Evolutionary conservation across 2,113 vertebrate genomes (phyloP), one percentile per base, ranked within the genome.

Genomic region (Bubo bubo): DNA sequence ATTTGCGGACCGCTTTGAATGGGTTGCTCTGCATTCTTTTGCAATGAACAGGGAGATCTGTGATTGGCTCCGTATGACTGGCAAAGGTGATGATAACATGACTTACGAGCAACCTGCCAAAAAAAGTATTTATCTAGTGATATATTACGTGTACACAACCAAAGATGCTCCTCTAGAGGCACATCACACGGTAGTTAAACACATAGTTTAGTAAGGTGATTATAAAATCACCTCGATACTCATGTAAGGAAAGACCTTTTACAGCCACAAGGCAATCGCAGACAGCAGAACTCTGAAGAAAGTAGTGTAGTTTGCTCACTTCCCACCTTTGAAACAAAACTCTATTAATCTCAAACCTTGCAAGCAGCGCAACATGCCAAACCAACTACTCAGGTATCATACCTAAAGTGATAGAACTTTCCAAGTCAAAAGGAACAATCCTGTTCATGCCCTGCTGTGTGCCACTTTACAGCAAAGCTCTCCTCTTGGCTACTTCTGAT

Each of bases 61-160:
- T 87, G 85, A 96, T 95, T 92, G 77, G 91, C 95, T 98, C 92
- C 94, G 95, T 93, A 95, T 82, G 95, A 96, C 62, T 32, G 30
- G 64, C 94, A 94, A 96, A 94, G 90, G 96, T 90, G 97, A 95
- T 41, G 86, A 98, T 79, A 96, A 82, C n/a, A 67, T 96, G 96
- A 97, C 95, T 97, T 97, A 97, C 5, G 76, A 93, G 50, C 71
- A 82, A 75, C 27, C 81, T 71, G 83, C 87, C 72, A 47, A 50
- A 30, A 53, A 70, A 68, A 79, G 66, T 39, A 91, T 85, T 96
- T 90, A 95, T 89, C 93, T 95, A 87, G 76, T 4, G 1, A 94
- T 90, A 87, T 71, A 79, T 75, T 94, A 93, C 3, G 24, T 86
- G 82, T 45, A 83, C 55, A 89, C 7, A 34, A 59, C 83, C 39